A percentile compares a stretch with the other conserved stretches of the same genome.
phyloP scores from a whole-genome alignment of 2,113 vertebrate genomes.

The Neodontobutis hainanensis region DNA sequence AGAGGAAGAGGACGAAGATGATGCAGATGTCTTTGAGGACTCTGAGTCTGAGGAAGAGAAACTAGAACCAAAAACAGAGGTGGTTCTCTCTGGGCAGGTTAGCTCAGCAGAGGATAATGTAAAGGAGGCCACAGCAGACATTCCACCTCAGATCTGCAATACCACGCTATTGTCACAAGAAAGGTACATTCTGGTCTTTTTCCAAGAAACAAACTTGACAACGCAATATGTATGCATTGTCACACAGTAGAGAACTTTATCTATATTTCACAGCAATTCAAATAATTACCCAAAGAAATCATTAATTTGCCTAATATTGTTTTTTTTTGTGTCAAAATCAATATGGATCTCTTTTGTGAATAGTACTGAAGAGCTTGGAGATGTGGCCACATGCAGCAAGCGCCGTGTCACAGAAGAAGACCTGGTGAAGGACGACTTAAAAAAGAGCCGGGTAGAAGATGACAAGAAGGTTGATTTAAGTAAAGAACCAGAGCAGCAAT shows the following conservation, averaged over 20 bases:
- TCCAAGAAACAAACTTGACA: too few relatives aligned
- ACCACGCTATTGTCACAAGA: conserved; percentile 26
- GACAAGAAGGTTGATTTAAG: conserved; percentile 8
- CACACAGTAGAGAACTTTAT: too few relatives aligned
- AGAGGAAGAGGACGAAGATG: conserved; percentile 22
- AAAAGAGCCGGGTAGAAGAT: conserved; percentile 77
- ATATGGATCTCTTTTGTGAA: neutral
- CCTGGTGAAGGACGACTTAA: conserved; percentile 73
- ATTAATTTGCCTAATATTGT: neutral
- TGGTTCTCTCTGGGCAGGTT: conserved; percentile 9
- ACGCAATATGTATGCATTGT: too few relatives aligned
- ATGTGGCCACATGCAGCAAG: conserved; percentile 72
- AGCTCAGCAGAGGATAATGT: conserved; percentile 37
- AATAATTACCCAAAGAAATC: too few relatives aligned
- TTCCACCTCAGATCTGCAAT: conserved; percentile 25
- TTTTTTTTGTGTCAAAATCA: neutral
- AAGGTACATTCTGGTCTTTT: conserved; percentile 54
- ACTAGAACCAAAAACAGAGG: conserved; percentile 14
- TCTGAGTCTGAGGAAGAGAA: conserved; percentile 31
- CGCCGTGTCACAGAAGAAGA: conserved; percentile 64
- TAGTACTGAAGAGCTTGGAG: conserved; percentile 66
- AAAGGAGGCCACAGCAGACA: conserved; percentile 23
- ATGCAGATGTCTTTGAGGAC: conserved; percentile 33
- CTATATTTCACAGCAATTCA: too few relatives aligned
- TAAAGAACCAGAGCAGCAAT: conserved; percentile 12